A percentile compares a stretch with the other conserved stretches of the same genome.
phyloP scores from a whole-genome alignment of 2,113 vertebrate species.

The Tiliqua scincoides region DNA sequence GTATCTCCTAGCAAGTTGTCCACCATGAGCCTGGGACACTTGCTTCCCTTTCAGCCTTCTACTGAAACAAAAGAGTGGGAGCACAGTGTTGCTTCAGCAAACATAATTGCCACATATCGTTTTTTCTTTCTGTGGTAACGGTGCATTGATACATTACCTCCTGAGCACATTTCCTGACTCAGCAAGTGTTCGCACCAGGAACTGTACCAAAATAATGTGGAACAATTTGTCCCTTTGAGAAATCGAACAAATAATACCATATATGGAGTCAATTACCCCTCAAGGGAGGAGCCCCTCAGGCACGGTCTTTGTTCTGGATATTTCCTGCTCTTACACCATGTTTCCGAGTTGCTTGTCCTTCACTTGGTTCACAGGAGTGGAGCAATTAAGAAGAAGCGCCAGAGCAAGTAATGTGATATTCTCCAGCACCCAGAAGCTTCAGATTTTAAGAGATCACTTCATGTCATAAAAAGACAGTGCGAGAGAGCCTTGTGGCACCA shows the following conservation, averaged over 20 bases:
- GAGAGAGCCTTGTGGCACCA: background rate
- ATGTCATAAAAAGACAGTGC: background rate
- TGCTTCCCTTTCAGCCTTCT: background rate
- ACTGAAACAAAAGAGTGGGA: background rate
- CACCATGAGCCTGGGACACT: too few species aligned
- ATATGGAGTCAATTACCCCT: background rate
- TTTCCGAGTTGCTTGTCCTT: background rate
- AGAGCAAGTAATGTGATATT: background rate
- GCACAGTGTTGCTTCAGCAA: background rate
- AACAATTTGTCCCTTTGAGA: background rate
- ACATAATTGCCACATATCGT: background rate
- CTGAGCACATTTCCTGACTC: background rate
- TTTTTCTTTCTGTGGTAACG: background rate
- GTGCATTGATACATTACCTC: background rate
- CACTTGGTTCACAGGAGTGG: background rate
- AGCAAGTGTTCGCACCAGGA: background rate
- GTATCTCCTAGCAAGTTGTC: background rate
- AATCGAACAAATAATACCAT: background rate
- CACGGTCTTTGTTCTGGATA: background rate
- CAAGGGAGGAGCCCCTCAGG: background rate
- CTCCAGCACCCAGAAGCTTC: background rate
- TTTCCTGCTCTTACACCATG: background rate
- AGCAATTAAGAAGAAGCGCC: background rate
- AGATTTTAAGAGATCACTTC: background rate
- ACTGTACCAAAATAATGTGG: background rate